Base-by-base conservation (phyloP, 2,888 invertebrate species). In the Dorcus hopei region DNA sequence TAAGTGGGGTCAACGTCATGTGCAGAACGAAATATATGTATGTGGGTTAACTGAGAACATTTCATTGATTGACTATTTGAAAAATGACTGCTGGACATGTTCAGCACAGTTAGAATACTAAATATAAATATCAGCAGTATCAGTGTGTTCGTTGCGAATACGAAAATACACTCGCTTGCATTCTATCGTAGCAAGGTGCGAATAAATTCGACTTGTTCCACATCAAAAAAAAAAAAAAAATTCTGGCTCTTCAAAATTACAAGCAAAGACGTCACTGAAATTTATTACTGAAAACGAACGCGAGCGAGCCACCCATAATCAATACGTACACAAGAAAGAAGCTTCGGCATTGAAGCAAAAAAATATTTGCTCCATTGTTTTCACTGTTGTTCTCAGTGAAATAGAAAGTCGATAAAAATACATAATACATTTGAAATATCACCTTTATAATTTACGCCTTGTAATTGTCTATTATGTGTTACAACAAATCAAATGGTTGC, bases 81-180 rank as follows among this genome's bases (percentile, higher is more conserved):
- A 65, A 59, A 63, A 66, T 62, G 57, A 58, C 54, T 55, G 64
- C 64, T 68, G 63, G 67, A 64, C 67, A 68, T 64, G 66, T 64
- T 64, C 66, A 62, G 53, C 57, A 56, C 52, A 62, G 62, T 62
- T 62, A 54, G 67, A 68, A 68, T 68, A 68, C 67, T 67, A 68
- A 68, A 66, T 62, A 62, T 66, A 66, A 63, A 64, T 65, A 63
- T 63, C 60, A 61, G 56, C 58, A 33, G 62, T 68, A 62, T 52
- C 43, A 57, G 59, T 55, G 55, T 64, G 60, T 54, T 63, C 64
- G 57, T 70, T 84, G 62, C 77, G 86, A 61, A 86, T 86, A 43
- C 86, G 85, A 49, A 87, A 87, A 74, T 86, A 86, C 70, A 85
- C 85, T 23, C 14, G 48, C 85, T 11, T 86, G 86, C 68, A 81